Evolutionary conservation across 23 tunicate genomes (phyloP).

Genomic region (Oikopleura albicans): DNA sequence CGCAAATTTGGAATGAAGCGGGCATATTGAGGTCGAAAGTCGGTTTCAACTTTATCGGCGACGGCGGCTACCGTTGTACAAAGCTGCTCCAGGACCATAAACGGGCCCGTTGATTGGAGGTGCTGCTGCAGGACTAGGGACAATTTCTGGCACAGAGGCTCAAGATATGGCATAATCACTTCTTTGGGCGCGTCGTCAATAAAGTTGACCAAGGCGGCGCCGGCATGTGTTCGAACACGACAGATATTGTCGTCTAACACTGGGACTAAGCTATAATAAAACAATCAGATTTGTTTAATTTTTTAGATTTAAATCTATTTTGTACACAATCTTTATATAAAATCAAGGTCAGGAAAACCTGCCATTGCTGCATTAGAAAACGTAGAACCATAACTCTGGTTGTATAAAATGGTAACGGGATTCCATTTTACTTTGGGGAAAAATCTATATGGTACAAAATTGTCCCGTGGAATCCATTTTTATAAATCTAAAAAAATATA

Average conservation of each 20-base stretch:
- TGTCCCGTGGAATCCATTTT: no score
- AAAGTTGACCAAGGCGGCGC: conserved; percentile 95
- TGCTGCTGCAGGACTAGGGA: conserved; percentile 30
- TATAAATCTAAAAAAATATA: no score
- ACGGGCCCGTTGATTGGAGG: conserved; percentile 14
- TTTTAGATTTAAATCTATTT: no score
- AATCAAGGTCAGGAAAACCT: no score
- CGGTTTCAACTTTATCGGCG: conserved; percentile 76
- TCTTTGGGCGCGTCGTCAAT: conserved; percentile 92
- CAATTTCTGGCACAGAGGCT: conserved; percentile 61
- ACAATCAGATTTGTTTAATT: no score
- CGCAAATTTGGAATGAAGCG: conserved; percentile 65
- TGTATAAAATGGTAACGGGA: no score
- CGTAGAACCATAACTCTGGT: no score
- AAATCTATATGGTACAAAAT: no score
- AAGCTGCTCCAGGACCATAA: conserved; percentile 62
- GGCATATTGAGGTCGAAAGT: conserved; percentile 44
- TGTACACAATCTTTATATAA: no score
- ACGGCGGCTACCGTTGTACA: conserved; percentile 94
- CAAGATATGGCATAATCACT: conserved; percentile 44
- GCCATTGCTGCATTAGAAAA: no score
- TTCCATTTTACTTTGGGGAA: no score
- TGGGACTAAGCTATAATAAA: not conserved
- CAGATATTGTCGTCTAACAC: not conserved
- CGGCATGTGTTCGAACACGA: conserved; percentile 72